Evolutionary conservation across 2,888 invertebrate species (phyloP).

Genomic region (Sesamia inferens): DNA sequence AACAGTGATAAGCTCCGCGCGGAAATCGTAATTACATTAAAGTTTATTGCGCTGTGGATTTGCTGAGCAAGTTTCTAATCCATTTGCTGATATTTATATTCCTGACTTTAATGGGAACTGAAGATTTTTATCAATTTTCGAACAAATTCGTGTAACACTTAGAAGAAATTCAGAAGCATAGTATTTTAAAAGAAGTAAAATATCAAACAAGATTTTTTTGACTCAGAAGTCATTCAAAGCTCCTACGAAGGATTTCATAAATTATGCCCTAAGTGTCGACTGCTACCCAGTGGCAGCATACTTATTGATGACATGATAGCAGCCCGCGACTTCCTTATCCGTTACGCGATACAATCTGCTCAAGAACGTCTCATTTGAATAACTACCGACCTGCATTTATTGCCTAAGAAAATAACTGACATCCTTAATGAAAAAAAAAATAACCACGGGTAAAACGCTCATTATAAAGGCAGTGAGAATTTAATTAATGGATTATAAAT

Average conservation of each 20-base stretch:
- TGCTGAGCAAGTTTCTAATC: conserved; percentile 46
- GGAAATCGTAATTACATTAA: conserved; percentile 66
- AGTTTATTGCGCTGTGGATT: conserved; percentile 57
- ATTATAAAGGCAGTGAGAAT: conserved; percentile 64
- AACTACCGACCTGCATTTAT: conserved; percentile 79
- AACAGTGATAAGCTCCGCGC: conserved; percentile 64
- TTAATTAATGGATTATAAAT: conserved; percentile 66
- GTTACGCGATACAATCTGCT: conserved; percentile 83
- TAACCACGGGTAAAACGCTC: conserved; percentile 58
- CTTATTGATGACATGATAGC: conserved; percentile 81
- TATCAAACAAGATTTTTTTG: conserved; percentile 19
- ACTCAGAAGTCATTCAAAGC: not conserved
- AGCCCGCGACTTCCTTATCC: conserved; percentile 84
- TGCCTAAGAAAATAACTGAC: conserved; percentile 74
- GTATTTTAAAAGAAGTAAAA: conserved; percentile 6
- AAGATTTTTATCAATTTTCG: conserved; percentile 1
- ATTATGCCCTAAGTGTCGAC: conserved; percentile 11
- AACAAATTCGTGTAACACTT: not conserved
- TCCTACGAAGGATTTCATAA: conserved; percentile 6
- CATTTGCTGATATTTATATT: conserved; percentile 31
- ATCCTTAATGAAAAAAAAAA: conserved; percentile 74
- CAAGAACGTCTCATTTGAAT: conserved; percentile 85
- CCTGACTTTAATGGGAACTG: conserved; percentile 29
- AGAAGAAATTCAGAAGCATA: not conserved
- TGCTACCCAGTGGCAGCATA: conserved; percentile 67